Conservation (phyloP, 2,797 vertebrate genomes). For the Pangasius mekongensis region DNA sequence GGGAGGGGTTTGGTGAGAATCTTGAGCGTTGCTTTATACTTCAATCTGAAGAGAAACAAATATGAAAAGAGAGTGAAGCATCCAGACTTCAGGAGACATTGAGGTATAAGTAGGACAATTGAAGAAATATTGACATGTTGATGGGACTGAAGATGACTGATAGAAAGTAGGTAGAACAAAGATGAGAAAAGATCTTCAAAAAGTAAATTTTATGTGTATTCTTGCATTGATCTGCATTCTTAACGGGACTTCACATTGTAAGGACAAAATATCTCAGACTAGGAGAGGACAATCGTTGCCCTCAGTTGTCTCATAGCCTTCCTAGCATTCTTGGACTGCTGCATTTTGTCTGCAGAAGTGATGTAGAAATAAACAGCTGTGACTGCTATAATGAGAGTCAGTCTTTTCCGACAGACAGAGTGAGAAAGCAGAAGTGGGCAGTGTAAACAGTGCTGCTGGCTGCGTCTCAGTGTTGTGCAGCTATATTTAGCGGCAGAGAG, state of each 20-base stretch:
- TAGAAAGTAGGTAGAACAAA: constrained; percentile 15
- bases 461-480: constrained; percentile 35
- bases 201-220: constrained; percentile 16
- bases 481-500: constrained; percentile 60
- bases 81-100: constrained; percentile 31
- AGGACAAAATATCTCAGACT: not conserved
- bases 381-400: constrained; percentile 35
- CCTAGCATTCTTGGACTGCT: constrained; percentile 26
- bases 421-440: constrained; percentile 43
- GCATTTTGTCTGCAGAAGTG: constrained; percentile 34
- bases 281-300: not conserved
- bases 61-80: constrained; percentile 49
- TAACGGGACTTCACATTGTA: not conserved
- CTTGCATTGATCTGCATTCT: constrained; percentile 2
- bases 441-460: constrained; percentile 49
- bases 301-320: constrained; percentile 19
- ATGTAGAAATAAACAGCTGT: constrained; percentile 42
- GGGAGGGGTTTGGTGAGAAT: constrained; percentile 54
- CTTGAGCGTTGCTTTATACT: constrained; percentile 48
- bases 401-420: constrained; percentile 36
- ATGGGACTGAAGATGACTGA: not conserved
- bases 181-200: constrained; percentile 21
- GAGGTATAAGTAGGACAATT: constrained; percentile 34
- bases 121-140: constrained; percentile 35
- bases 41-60: constrained; percentile 54